These are phyloP conservation scores for Hydriomena furcata DNA, from an alignment of 2,888 invertebrate genomes.

Conservation along the genomic window DNA sequence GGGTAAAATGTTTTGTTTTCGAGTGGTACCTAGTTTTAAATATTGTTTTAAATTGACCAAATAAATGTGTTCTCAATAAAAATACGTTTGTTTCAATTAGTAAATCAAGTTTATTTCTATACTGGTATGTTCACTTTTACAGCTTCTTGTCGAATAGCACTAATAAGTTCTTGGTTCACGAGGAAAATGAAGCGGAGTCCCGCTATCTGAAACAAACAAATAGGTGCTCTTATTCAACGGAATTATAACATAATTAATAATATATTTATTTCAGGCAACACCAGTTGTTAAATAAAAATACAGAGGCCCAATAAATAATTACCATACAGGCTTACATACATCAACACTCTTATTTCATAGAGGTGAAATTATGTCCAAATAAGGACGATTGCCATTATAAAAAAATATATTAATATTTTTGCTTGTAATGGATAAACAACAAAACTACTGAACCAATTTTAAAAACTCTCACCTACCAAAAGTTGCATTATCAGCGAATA, in stretches of 20 bases:
- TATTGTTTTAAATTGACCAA: constrained; percentile 79
- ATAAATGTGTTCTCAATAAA: constrained; percentile 82
- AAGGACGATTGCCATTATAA: too few relatives aligned
- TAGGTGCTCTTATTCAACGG: neutral
- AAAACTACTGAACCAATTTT: too few relatives aligned
- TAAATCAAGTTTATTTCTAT: constrained; percentile 47
- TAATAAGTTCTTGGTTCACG: constrained; percentile 95
- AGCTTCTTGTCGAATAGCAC: constrained; percentile 94
- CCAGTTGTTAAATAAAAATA: too few relatives aligned
- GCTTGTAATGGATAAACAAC: too few relatives aligned
- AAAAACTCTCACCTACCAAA: too few relatives aligned
- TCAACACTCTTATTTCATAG: too few relatives aligned
- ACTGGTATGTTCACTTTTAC: constrained; percentile 88
- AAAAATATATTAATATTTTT: too few relatives aligned
- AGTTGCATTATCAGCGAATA: too few relatives aligned
- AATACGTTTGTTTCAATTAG: constrained; percentile 44
- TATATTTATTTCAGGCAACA: too few relatives aligned
- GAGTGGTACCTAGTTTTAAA: constrained; percentile 76
- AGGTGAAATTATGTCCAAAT: too few relatives aligned
- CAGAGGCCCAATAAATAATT: too few relatives aligned
- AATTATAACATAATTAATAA: neutral
- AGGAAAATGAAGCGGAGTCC: constrained; percentile 96
- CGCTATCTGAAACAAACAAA: constrained; percentile 85
- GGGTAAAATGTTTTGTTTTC: constrained; percentile 64
- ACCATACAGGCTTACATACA: too few relatives aligned